Evolutionary conservation across 2,797 vertebrate genomes (phyloP).

Genomic region (Todus mexicanus): DNA sequence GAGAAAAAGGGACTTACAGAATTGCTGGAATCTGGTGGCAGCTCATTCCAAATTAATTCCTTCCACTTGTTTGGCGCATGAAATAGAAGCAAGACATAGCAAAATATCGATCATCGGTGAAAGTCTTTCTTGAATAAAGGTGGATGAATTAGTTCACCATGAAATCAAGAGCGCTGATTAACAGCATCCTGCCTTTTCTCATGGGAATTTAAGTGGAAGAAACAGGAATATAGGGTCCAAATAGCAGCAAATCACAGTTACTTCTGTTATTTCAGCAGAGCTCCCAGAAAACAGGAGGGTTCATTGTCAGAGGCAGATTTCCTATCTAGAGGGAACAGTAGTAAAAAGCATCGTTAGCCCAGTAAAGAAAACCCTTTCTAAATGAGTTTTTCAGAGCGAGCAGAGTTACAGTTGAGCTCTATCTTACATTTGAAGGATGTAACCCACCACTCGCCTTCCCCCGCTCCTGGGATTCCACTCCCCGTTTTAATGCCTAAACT

Average conservation of each 20-base stretch:
- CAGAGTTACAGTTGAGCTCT: background rate
- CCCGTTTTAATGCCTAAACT: background rate
- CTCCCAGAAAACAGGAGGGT: background rate
- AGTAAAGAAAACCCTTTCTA: background rate
- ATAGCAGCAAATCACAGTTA: background rate
- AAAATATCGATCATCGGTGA: background rate
- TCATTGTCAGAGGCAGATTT: background rate
- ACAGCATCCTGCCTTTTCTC: background rate
- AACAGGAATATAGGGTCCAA: background rate
- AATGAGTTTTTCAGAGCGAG: background rate
- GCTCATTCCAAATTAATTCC: background rate
- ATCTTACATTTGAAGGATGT: background rate
- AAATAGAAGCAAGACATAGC: background rate
- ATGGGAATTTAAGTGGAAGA: background rate
- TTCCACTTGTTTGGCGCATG: background rate
- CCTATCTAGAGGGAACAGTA: background rate
- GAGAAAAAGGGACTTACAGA: background rate
- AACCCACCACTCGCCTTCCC: background rate
- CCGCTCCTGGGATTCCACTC: background rate
- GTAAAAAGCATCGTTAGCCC: background rate
- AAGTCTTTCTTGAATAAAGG: background rate
- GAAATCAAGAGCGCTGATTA: background rate
- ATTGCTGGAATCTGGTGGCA: background rate
- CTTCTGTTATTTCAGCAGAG: background rate
- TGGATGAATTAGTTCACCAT: background rate